These are phyloP conservation scores for Glaucomys volans DNA, from an alignment of 2,113 vertebrate genomes.

Conservation along the genomic window DNA sequence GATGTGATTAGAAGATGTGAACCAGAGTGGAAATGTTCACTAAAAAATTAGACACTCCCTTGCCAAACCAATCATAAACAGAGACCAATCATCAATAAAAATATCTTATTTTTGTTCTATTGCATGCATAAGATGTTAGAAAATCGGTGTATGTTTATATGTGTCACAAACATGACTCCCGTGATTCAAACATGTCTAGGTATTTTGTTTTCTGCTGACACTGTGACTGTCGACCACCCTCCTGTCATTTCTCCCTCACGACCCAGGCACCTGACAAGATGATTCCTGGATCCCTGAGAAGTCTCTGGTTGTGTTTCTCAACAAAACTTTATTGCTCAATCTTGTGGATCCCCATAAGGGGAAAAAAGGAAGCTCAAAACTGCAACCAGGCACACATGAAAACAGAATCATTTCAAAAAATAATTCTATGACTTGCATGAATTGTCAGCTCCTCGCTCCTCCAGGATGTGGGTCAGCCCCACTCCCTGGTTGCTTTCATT, in stretches of 20 bases:
- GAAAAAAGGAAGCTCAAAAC: not conserved
- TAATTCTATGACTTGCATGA: not conserved
- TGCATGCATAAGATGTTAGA: not conserved
- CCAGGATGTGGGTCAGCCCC: not conserved
- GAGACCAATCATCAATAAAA: not conserved
- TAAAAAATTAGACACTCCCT: not conserved
- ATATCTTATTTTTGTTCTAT: not conserved
- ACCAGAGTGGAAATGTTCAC: not conserved
- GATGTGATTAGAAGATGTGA: not conserved
- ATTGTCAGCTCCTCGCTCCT: not conserved
- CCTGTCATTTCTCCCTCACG: not conserved
- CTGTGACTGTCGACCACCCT: not conserved
- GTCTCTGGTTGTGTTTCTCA: constrained; percentile 16
- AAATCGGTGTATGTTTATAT: not conserved
- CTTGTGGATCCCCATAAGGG: not conserved
- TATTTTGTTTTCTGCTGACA: not conserved
- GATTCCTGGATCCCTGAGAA: not conserved
- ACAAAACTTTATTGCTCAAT: constrained; percentile 20
- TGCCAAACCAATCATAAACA: not conserved
- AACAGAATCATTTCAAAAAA: not conserved
- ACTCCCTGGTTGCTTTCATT: constrained; percentile 50
- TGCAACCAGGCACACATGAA: not conserved
- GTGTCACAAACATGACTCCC: not conserved
- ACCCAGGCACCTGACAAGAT: not conserved
- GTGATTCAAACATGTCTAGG: not conserved